Percentiles rank a stretch among this genome's conserved stretches.
phyloP scores from a whole-genome alignment of 2,113 vertebrate species.

The Pleuronectes platessa region DNA sequence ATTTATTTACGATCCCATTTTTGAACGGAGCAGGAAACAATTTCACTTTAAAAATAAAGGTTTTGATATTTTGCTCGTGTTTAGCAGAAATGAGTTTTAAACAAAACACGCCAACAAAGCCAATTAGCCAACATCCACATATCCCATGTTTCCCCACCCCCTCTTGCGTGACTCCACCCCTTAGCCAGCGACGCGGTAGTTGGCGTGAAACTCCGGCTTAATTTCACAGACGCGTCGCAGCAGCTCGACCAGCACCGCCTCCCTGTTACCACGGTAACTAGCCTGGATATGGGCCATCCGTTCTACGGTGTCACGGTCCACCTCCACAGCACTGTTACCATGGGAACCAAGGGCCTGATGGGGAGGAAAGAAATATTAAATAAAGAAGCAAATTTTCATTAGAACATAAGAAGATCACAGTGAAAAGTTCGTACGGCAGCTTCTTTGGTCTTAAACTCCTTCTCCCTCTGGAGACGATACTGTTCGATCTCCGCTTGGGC shows the following conservation, averaged over 20 bases:
- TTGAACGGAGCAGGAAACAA: not conserved
- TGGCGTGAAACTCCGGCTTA: conserved; percentile 93
- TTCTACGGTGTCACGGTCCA: conserved; percentile 91
- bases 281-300: conserved; percentile 89
- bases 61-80: not conserved
- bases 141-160: conserved; percentile 5
- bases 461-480: conserved; percentile 95
- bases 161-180: not conserved
- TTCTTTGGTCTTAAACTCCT: conserved; percentile 98
- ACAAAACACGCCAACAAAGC: conserved; percentile 15
- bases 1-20: not conserved
- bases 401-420: not conserved
- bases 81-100: not conserved
- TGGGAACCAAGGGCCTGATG: conserved; percentile 93
- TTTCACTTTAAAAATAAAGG: conserved; percentile 9
- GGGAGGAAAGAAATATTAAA: not conserved
- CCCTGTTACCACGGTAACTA: conserved; percentile 90
- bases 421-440: conserved; percentile 83
- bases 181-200: conserved; percentile 92
- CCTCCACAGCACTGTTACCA: conserved; percentile 93
- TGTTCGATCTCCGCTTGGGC: conserved; percentile 98
- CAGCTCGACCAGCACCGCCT: conserved; percentile 88
- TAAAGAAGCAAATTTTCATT: not conserved
- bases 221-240: conserved; percentile 91
- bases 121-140: conserved; percentile 8